Percentiles rank a stretch among this genome's conserved stretches.
Evolutionary conservation across 2,888 invertebrate species (phyloP).

Genomic region (Anorthoa munda): DNA sequence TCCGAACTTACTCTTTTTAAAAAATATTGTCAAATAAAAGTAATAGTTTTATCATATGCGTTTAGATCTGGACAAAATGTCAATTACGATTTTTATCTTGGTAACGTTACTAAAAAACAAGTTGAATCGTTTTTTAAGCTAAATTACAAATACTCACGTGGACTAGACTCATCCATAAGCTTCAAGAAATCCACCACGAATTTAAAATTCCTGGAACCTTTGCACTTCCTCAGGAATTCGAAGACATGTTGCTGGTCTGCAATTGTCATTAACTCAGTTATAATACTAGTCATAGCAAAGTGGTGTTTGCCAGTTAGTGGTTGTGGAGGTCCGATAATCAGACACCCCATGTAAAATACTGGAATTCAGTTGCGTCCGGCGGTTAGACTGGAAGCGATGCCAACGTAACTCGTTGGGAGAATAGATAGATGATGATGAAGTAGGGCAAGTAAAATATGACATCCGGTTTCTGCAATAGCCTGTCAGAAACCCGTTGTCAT

Average conservation of each 20-base stretch:
- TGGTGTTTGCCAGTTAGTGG: background rate
- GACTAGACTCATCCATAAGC: constrained; percentile 68
- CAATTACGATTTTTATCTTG: too few species aligned
- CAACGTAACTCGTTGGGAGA: background rate
- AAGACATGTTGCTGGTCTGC: constrained; percentile 66
- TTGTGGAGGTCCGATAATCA: background rate
- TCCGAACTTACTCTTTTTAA: too few species aligned
- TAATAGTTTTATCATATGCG: too few species aligned
- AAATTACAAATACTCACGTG: constrained; percentile 71
- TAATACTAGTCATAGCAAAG: background rate
- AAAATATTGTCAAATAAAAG: too few species aligned
- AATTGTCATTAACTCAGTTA: background rate
- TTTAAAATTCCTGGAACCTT: constrained; percentile 71
- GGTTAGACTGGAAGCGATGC: background rate
- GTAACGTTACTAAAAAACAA: too few species aligned
- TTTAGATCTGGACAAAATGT: too few species aligned
- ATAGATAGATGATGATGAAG: background rate
- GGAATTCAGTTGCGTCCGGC: too few species aligned
- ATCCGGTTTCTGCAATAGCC: too few species aligned
- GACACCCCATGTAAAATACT: too few species aligned
- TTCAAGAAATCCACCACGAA: constrained; percentile 71
- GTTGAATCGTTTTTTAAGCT: too few species aligned
- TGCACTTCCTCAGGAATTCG: constrained; percentile 69
- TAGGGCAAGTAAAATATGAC: too few species aligned
- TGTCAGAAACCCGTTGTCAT: too few species aligned